These are phyloP conservation scores for Polydrusus cervinus DNA, from an alignment of 2,888 invertebrate species.

Conservation along the genomic window DNA sequence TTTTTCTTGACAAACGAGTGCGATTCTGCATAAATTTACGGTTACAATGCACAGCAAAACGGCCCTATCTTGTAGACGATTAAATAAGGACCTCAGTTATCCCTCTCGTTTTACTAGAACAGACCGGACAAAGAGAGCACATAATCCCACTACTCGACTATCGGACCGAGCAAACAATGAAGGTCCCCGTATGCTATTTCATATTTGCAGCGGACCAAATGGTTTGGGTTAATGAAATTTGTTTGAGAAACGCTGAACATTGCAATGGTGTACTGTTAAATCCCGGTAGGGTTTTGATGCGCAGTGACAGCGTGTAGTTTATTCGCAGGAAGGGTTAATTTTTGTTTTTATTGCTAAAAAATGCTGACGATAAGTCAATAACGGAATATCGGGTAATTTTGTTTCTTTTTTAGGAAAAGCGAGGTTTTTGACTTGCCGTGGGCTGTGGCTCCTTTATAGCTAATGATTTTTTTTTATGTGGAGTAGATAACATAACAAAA, in stretches of 20 bases:
- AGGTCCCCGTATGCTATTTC: conserved; percentile 42
- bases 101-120: background rate
- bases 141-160: background rate
- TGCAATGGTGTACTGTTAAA: conserved; percentile 18
- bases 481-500: no score
- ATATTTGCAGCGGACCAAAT: conserved; percentile 41
- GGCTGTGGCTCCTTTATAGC: background rate
- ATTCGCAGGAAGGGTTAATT: conserved; percentile 39
- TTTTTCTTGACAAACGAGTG: conserved; percentile 43
- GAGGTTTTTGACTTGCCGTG: background rate
- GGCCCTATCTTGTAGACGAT: conserved; percentile 10
- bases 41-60: conserved; percentile 49
- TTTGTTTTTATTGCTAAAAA: conserved; percentile 34
- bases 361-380: conserved; percentile 33
- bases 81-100: background rate
- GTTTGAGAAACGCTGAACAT: background rate
- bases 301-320: conserved; percentile 45
- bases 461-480: background rate
- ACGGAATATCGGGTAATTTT: conserved; percentile 15
- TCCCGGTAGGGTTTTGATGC: conserved; percentile 42
- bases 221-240: background rate
- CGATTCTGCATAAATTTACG: conserved; percentile 50
- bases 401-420: conserved; percentile 2
- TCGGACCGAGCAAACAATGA: background rate
- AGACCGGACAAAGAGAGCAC: conserved; percentile 6